A percentile compares a stretch with the other conserved stretches of the same genome.
These are phyloP conservation scores for Nothobranchius kuhntae DNA, from an alignment of 2,113 vertebrate species.

Conservation along the genomic window DNA sequence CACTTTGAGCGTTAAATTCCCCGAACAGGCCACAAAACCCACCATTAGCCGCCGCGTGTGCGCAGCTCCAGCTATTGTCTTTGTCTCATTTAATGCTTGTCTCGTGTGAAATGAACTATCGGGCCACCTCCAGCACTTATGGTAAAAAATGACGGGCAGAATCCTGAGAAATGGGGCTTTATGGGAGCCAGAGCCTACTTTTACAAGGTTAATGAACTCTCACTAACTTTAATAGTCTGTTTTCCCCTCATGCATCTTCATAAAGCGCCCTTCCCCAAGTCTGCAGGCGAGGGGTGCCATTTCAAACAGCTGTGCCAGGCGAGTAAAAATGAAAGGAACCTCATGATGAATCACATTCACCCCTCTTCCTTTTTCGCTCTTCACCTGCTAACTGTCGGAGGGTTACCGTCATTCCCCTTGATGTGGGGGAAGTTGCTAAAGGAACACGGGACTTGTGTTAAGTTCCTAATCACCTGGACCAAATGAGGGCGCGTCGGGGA, in stretches of 20 bases:
- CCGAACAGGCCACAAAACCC: constrained; percentile 47
- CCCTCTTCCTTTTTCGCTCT: constrained; percentile 31
- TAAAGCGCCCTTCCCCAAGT: constrained; percentile 66
- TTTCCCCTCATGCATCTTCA: constrained; percentile 74
- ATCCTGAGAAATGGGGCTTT: constrained; percentile 65
- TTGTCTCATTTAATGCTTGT: constrained; percentile 69
- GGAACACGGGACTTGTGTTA: constrained; percentile 39
- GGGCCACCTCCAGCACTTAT: constrained; percentile 49
- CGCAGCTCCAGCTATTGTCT: constrained; percentile 46
- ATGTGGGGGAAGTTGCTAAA: constrained; percentile 30
- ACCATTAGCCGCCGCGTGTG: constrained; percentile 39
- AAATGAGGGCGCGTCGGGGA: constrained; percentile 16
- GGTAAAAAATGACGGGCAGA: constrained; percentile 60
- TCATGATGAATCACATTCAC: constrained; percentile 61
- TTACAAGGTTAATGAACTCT: constrained; percentile 76
- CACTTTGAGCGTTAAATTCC: constrained; percentile 33
- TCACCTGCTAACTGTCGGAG: constrained; percentile 46
- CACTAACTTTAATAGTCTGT: constrained; percentile 71
- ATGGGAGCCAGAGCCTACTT: constrained; percentile 56
- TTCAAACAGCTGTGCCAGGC: constrained; percentile 68
- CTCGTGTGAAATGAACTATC: constrained; percentile 68
- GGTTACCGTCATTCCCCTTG: constrained; percentile 51
- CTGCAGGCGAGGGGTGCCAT: constrained; percentile 62
- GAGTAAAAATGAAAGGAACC: constrained; percentile 51
- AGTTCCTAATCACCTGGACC: constrained; percentile 64